Percentiles rank a stretch among this genome's conserved stretches.
These are phyloP conservation scores for Orthosia gracilis DNA, from an alignment of 2,888 invertebrate genomes.

Conservation along the genomic window DNA sequence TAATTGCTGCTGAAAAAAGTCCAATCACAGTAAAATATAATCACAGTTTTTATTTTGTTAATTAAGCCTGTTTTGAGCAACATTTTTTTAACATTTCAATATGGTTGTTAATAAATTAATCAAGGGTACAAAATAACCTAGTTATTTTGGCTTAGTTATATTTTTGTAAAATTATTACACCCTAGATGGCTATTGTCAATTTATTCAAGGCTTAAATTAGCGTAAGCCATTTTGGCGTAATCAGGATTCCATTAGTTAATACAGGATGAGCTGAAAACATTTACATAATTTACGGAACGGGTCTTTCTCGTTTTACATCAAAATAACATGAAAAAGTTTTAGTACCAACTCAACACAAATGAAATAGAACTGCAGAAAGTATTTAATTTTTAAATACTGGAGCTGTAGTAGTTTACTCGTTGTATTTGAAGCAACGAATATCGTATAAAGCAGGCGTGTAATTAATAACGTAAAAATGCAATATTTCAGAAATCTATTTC, in stretches of 20 bases:
- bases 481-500: too few species aligned
- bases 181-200: constrained; percentile 4
- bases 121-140: background rate
- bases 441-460: too few species aligned
- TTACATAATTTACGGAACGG: constrained; percentile 39
- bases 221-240: constrained; percentile 24
- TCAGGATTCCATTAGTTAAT: constrained; percentile 40
- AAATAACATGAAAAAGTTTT: background rate
- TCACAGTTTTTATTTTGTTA: constrained; percentile 4
- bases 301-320: constrained; percentile 20
- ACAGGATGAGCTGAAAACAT: constrained; percentile 27
- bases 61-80: background rate
- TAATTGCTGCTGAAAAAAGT: constrained; percentile 4
- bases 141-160: background rate
- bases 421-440: too few species aligned
- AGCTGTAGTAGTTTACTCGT: too few species aligned
- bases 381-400: background rate
- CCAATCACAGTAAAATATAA: background rate
- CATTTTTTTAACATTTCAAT: background rate
- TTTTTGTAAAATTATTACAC: constrained; percentile 13
- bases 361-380: background rate
- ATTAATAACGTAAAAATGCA: too few species aligned
- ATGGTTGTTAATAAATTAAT: constrained; percentile 10
- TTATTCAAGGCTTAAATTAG: constrained; percentile 33
- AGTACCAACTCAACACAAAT: background rate